phyloP scores from a whole-genome alignment of 1,140 invertebrate genomes.

The Dufourea novaeangliae region DNA sequence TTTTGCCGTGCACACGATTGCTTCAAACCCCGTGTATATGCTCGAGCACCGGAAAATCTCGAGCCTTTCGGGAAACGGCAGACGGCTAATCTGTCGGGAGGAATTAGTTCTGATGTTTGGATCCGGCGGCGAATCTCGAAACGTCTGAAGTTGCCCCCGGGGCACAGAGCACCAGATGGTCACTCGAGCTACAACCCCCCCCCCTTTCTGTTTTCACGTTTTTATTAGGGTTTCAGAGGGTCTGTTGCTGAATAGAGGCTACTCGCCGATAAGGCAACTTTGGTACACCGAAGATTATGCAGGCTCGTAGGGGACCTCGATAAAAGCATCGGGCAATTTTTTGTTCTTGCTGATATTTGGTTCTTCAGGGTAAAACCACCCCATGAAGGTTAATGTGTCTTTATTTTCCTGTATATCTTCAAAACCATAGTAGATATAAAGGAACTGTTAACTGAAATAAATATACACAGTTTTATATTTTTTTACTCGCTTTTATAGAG shows the following conservation, averaged over 20 bases:
- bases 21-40: slow-evolving; percentile 6
- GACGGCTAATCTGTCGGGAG: slow-evolving; percentile 40
- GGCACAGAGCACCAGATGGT: slow-evolving; percentile 14
- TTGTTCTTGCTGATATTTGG: no score
- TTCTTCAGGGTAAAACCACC: no score
- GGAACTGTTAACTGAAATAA: no score
- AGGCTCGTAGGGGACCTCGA: no score
- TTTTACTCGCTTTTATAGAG: no score
- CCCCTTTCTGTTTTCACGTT: not conserved
- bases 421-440: no score
- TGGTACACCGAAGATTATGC: no score
- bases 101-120: slow-evolving; percentile 36
- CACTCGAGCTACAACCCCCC: not conserved
- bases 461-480: no score
- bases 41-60: slow-evolving; percentile 39
- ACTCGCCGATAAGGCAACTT: no score
- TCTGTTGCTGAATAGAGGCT: not conserved
- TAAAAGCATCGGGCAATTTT: no score
- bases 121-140: slow-evolving; percentile 21
- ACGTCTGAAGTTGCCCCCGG: not conserved
- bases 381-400: no score
- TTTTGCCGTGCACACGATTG: slow-evolving; percentile 17
- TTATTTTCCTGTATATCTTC: no score
- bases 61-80: slow-evolving; percentile 25
- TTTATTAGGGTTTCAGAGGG: not conserved